These are phyloP conservation scores for Callospermophilus lateralis DNA, from an alignment of 2,113 vertebrate species.

Conservation along the genomic window DNA sequence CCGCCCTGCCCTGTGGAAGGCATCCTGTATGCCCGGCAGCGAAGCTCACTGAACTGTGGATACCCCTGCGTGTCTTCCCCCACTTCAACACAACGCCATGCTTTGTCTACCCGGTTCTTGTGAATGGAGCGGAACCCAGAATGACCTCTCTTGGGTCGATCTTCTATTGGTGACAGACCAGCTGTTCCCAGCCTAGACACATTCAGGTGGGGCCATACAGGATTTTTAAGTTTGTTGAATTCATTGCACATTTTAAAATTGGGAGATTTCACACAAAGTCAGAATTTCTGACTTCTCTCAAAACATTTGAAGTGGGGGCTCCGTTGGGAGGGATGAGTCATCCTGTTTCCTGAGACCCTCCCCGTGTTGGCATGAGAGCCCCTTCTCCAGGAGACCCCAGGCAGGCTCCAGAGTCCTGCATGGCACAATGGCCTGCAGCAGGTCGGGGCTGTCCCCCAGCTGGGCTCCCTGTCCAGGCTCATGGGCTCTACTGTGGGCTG, in stretches of 20 bases:
- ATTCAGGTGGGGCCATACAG: not conserved
- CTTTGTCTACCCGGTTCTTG: not conserved
- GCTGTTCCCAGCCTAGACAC: not conserved
- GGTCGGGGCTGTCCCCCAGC: not conserved
- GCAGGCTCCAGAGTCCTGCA: not conserved
- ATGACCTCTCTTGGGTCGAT: not conserved
- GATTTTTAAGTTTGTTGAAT: not conserved
- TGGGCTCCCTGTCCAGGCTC: not conserved
- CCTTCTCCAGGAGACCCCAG: not conserved
- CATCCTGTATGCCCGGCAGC: accelerated
- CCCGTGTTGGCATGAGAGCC: not conserved
- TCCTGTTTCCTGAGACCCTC: not conserved
- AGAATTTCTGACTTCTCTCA: not conserved
- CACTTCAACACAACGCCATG: not conserved
- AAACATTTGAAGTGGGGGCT: not conserved
- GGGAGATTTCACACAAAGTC: not conserved
- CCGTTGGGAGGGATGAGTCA: not conserved
- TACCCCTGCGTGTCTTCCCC: not conserved
- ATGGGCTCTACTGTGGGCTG: not conserved
- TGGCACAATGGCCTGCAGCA: too few species aligned
- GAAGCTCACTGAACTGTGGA: not conserved
- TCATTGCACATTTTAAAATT: not conserved
- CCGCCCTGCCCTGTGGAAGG: not conserved
- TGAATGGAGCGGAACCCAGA: not conserved
- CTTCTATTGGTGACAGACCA: not conserved